Evolutionary conservation across 2,888 invertebrate species (phyloP).

Genomic region (Torymus texanus): DNA sequence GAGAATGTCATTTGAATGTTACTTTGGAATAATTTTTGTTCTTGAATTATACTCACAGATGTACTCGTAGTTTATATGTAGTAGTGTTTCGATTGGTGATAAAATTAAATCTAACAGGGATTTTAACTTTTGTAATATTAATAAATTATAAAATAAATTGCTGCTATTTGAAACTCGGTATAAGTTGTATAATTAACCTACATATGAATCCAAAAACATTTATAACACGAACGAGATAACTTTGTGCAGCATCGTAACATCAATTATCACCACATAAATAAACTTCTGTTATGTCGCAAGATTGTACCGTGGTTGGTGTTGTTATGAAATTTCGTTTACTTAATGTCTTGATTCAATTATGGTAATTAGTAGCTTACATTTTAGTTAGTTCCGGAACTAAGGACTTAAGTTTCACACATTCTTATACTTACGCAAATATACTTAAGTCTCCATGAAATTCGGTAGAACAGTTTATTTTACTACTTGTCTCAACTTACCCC

Average conservation of each 20-base stretch:
- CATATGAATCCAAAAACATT: too few species aligned
- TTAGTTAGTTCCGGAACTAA: constrained; percentile 31
- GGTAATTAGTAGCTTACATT: constrained; percentile 45
- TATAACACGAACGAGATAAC: too few species aligned
- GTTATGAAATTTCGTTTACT: constrained; percentile 39
- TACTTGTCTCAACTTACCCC: constrained; percentile 36
- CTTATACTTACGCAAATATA: constrained; percentile 50
- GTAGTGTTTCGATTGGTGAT: too few species aligned
- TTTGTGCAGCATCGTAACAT: too few species aligned
- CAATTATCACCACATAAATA: background rate
- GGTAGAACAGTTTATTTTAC: constrained; percentile 45
- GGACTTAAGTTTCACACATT: constrained; percentile 46
- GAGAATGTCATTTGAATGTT: constrained; percentile 35
- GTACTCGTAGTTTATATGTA: too few species aligned
- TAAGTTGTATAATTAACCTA: too few species aligned
- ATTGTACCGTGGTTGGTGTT: background rate
- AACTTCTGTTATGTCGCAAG: background rate
- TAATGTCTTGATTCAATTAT: constrained; percentile 48
- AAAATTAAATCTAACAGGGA: too few species aligned
- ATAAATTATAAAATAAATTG: too few species aligned
- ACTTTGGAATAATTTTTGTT: constrained; percentile 1
- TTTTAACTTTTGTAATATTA: too few species aligned
- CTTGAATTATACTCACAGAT: too few species aligned
- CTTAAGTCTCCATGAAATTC: constrained; percentile 46
- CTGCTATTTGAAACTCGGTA: too few species aligned